Evolutionary conservation across 2,113 vertebrate species (phyloP).

Genomic region (Gymnobelideus leadbeateri): DNA sequence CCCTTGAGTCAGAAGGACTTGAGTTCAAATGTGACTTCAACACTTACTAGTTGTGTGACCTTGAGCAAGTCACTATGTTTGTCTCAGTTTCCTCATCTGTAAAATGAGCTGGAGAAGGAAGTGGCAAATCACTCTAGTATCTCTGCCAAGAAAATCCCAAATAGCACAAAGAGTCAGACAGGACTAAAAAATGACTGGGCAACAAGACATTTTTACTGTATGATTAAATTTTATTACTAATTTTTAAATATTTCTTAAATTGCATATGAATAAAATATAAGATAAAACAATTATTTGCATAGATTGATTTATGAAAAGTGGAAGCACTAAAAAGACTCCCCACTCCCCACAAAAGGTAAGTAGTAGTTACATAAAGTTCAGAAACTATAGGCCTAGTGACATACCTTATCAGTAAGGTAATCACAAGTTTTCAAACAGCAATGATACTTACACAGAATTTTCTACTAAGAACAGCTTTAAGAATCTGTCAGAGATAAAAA

Average conservation of each 20-base stretch:
- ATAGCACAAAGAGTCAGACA: not conserved
- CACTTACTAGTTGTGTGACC: not conserved
- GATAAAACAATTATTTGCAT: not conserved
- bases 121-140: not conserved
- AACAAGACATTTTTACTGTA: not conserved
- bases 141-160: not conserved
- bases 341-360: too few relatives aligned
- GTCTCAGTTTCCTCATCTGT: not conserved
- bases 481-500: too few relatives aligned
- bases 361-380: not conserved
- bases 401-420: not conserved
- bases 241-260: not conserved
- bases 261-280: not conserved
- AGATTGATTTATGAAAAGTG: not conserved
- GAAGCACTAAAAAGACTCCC: not conserved
- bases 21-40: not conserved
- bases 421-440: not conserved
- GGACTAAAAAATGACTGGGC: not conserved
- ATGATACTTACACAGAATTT: not conserved
- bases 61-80: not conserved
- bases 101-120: not conserved
- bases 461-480: not conserved
- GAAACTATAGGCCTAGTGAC: not conserved
- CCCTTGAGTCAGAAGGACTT: not conserved
- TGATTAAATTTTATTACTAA: not conserved